Conservation (phyloP, 2,888 invertebrate species). For the Nemotelus pantherinus region DNA sequence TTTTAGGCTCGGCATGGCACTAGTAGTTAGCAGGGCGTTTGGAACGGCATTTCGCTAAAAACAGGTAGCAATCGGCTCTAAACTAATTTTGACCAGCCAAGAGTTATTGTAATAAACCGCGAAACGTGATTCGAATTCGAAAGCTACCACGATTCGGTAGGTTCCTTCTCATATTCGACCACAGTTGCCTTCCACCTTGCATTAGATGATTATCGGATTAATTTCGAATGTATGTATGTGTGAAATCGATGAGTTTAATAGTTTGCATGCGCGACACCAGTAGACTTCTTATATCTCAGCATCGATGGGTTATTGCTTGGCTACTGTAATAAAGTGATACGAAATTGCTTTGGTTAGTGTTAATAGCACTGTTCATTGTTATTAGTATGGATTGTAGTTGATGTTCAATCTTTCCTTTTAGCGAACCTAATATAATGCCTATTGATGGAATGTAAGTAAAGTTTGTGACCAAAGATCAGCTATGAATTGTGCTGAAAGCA, state of each 20-base stretch:
- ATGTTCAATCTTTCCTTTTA: too few relatives aligned
- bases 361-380: too few relatives aligned
- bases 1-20: background rate
- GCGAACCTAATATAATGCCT: too few relatives aligned
- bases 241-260: background rate
- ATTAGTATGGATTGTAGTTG: too few relatives aligned
- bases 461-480: too few relatives aligned
- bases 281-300: too few relatives aligned
- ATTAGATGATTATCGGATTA: slow-evolving; percentile 37
- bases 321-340: too few relatives aligned
- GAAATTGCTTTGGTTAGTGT: too few relatives aligned
- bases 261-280: too few relatives aligned
- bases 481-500: too few relatives aligned
- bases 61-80: slow-evolving; percentile 45
- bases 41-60: slow-evolving; percentile 38
- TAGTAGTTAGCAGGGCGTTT: slow-evolving; percentile 19
- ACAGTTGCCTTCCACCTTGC: slow-evolving; percentile 19
- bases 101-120: slow-evolving; percentile 66
- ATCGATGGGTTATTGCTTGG: too few relatives aligned
- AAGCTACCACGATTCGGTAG: slow-evolving; percentile 13
- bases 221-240: slow-evolving; percentile 21
- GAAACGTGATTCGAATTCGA: slow-evolving; percentile 63
- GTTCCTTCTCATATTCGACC: slow-evolving; percentile 1
- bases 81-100: slow-evolving; percentile 52
- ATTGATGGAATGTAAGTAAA: too few relatives aligned